Conservation (phyloP, 2,113 vertebrate genomes). For the Dolichallabes microphthalmus region DNA sequence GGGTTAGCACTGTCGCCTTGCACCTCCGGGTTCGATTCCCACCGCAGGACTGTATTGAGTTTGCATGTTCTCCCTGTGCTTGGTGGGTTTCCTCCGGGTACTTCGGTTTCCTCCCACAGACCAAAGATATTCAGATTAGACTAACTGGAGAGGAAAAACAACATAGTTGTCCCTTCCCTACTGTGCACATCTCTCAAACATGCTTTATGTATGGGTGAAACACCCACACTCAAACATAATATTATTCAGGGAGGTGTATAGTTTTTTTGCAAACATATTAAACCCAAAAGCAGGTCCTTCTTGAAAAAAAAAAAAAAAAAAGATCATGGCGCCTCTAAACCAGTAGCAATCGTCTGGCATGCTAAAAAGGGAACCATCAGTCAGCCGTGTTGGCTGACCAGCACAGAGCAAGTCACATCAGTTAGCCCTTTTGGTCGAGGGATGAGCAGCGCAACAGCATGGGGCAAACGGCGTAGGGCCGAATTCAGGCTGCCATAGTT, state of each 20-base stretch:
- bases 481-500: constrained; percentile 68
- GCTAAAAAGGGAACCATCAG: constrained; percentile 46
- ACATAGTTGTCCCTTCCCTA: not conserved
- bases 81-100: too few species aligned
- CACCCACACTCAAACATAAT: not conserved
- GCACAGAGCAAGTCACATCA: constrained; percentile 45
- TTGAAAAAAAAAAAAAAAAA: constrained; percentile 37
- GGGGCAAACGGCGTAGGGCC: constrained; percentile 56
- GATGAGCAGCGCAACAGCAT: constrained; percentile 53
- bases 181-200: not conserved
- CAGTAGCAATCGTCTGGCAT: constrained; percentile 56
- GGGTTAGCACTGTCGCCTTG: too few species aligned
- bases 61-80: too few species aligned
- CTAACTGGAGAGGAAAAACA: too few species aligned
- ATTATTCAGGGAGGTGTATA: constrained; percentile 30
- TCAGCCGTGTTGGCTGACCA: constrained; percentile 56
- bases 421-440: constrained; percentile 54
- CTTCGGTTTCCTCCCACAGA: too few species aligned
- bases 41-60: too few species aligned
- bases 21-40: too few species aligned
- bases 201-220: not conserved
- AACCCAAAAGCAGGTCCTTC: constrained; percentile 49
- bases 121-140: too few species aligned
- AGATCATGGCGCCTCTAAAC: not conserved
- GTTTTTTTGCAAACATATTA: constrained; percentile 56